Conservation (phyloP, 2,113 vertebrate species). For the Onychostruthus taczanowskii region DNA sequence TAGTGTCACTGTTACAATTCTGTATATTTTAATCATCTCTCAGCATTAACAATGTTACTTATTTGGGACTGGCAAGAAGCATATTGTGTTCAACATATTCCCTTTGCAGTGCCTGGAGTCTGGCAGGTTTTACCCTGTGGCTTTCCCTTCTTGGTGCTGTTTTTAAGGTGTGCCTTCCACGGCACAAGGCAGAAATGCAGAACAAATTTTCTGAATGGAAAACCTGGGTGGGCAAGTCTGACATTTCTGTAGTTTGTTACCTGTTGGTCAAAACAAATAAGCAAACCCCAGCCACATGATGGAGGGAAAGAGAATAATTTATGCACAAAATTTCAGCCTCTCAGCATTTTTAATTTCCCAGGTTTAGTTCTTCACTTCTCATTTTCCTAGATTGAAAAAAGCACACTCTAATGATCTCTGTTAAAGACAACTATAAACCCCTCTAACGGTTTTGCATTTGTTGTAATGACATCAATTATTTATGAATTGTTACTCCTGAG, state of each 20-base stretch:
- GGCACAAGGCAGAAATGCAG: not conserved
- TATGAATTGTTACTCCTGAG: not conserved
- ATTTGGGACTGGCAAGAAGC: not conserved
- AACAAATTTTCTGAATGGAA: conserved; percentile 6
- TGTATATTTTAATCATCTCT: not conserved
- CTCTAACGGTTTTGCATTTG: not conserved
- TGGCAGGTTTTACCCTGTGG: not conserved
- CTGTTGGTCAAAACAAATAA: conserved; percentile 36
- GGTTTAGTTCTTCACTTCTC: not conserved
- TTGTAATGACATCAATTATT: not conserved
- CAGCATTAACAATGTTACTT: not conserved
- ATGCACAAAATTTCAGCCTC: not conserved
- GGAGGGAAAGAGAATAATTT: not conserved
- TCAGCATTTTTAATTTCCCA: not conserved
- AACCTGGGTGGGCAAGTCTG: conserved; percentile 10
- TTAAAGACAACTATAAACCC: not conserved
- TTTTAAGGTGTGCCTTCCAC: not conserved
- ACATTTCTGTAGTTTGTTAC: conserved; percentile 35
- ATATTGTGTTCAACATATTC: not conserved
- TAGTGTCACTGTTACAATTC: not conserved
- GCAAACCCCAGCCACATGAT: not conserved
- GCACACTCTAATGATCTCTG: not conserved
- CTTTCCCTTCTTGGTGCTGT: not conserved
- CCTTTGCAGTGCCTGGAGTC: not conserved
- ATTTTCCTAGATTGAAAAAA: not conserved